Conservation (phyloP, 1,140 invertebrate genomes). For the Saccostrea cuccullata region DNA sequence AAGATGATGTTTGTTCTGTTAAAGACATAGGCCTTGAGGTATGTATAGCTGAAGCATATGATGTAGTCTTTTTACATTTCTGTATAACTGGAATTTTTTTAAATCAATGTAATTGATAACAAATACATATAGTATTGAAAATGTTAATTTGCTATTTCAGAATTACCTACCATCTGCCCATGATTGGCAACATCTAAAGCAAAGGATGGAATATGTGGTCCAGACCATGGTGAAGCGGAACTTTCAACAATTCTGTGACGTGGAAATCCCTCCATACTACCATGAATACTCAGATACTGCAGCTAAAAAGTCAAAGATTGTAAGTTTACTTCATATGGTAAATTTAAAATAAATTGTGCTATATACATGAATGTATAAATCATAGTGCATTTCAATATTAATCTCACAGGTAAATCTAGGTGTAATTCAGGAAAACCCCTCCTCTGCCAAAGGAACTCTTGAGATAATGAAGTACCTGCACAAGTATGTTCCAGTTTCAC, state of each 20-base stretch:
- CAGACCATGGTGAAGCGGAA: neutral
- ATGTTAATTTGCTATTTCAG: constrained; percentile 16
- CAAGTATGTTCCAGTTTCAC: constrained; percentile 7
- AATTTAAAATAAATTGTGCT: neutral
- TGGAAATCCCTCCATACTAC: neutral
- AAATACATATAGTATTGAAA: neutral
- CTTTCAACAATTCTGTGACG: neutral
- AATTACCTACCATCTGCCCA: constrained; percentile 17
- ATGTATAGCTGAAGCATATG: neutral
- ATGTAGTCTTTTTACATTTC: neutral
- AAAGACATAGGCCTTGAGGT: constrained; percentile 28
- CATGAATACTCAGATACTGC: neutral
- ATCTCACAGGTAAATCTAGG: constrained; percentile 52
- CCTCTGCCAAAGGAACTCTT: constrained; percentile 45
- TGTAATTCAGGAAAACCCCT: constrained; percentile 53
- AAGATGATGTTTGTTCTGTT: neutral
- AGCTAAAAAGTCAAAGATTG: constrained; percentile 1
- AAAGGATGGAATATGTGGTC: constrained; percentile 20
- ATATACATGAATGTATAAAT: constrained; percentile 7
- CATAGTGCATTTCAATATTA: constrained; percentile 3
- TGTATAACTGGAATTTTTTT: neutral
- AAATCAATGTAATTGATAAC: neutral
- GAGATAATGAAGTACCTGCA: constrained; percentile 51
- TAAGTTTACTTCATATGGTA: constrained; percentile 2
- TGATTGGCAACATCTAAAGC: neutral